A percentile compares a stretch with the other conserved stretches of the same genome.
Conservation (phyloP, 2,113 vertebrate genomes). For the Camarhynchus parvulus region DNA sequence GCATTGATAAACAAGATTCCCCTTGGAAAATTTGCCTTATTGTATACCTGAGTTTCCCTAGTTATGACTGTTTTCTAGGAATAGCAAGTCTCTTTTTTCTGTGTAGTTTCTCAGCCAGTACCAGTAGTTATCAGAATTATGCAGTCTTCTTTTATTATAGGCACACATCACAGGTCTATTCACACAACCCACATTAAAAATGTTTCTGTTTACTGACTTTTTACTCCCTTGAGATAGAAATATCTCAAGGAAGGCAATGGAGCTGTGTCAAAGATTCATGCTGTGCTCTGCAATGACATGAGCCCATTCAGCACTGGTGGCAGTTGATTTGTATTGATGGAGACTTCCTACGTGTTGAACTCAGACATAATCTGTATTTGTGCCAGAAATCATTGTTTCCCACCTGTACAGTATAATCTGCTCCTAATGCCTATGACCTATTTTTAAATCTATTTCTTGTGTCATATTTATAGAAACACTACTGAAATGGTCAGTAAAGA, state of each 20-base stretch:
- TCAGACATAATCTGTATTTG: not conserved
- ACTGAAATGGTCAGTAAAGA: not conserved
- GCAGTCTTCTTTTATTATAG: not conserved
- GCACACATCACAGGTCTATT: not conserved
- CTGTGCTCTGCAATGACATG: not conserved
- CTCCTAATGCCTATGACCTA: not conserved
- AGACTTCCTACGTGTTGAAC: not conserved
- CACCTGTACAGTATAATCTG: slow-evolving; percentile 46
- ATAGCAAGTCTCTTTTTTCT: not conserved
- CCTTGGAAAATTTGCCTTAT: not conserved
- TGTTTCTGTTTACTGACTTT: slow-evolving; percentile 5
- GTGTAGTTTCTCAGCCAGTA: not conserved
- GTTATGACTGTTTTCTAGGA: not conserved
- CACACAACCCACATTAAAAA: not conserved
- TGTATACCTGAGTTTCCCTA: not conserved
- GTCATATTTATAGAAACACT: not conserved
- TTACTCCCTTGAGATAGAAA: not conserved
- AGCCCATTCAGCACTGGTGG: not conserved
- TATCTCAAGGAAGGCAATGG: not conserved
- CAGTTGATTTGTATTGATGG: not conserved
- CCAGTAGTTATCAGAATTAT: not conserved
- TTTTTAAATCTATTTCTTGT: slow-evolving; percentile 31
- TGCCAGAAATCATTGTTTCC: slow-evolving; percentile 29
- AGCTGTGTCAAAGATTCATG: not conserved
- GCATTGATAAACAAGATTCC: not conserved